A percentile compares a stretch with the other conserved stretches of the same genome.
These are phyloP conservation scores for Stenopsyche tienmushanensis DNA, from an alignment of 1,140 invertebrate genomes.

Conservation along the genomic window DNA sequence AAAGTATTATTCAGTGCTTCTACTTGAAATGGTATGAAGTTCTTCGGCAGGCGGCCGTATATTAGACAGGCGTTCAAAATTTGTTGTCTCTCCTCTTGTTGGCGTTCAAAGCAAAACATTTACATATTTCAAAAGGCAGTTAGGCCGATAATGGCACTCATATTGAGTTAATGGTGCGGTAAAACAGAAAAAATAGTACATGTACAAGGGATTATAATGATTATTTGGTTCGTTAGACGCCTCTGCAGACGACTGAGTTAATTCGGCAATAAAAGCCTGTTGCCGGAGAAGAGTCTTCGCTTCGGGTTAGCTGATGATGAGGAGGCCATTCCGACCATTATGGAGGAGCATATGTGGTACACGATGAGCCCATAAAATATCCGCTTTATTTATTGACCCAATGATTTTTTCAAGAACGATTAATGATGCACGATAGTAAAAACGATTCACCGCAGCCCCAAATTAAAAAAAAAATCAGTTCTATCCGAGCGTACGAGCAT, in stretches of 20 bases:
- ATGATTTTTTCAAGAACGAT: too few relatives aligned
- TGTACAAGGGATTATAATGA: constrained; percentile 24
- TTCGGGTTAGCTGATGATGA: background rate
- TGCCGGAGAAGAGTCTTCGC: constrained; percentile 8
- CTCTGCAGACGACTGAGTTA: constrained; percentile 6
- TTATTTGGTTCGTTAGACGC: constrained; percentile 29
- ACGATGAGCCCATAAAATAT: too few relatives aligned
- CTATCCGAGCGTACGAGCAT: too few relatives aligned
- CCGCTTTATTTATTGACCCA: too few relatives aligned
- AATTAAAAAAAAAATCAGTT: too few relatives aligned
- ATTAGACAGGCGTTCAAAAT: too few relatives aligned
- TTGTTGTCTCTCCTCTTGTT: too few relatives aligned
- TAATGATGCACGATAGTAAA: too few relatives aligned
- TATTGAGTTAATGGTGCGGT: constrained; percentile 34
- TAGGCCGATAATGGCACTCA: constrained; percentile 31
- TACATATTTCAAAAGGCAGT: constrained; percentile 33
- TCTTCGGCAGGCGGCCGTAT: too few relatives aligned
- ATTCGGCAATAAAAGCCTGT: constrained; percentile 22
- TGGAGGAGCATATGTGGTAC: background rate
- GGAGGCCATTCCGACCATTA: background rate
- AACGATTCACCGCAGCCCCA: too few relatives aligned
- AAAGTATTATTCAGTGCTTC: too few relatives aligned
- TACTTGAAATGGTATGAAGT: too few relatives aligned
- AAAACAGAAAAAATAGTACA: constrained; percentile 25
- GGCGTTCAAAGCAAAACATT: constrained; percentile 12